Evolutionary conservation across 92 coral and sea anemone species (phyloP).

Genomic region (Parazoanthus swiftii): DNA sequence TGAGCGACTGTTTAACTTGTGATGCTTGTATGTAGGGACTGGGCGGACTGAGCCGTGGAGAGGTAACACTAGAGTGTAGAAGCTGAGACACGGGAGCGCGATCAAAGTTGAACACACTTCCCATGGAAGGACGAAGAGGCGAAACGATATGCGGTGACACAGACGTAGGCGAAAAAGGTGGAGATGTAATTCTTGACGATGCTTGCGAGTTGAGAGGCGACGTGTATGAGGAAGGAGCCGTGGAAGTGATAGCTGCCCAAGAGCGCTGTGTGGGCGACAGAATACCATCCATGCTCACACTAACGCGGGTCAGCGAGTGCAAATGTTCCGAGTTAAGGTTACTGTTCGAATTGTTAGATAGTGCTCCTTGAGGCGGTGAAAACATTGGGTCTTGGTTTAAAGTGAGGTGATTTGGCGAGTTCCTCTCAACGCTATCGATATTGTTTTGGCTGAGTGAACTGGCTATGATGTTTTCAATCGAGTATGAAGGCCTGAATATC

Average conservation of each 20-base stretch:
- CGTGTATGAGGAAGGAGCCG: conserved; percentile 58
- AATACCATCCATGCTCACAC: conserved; percentile 69
- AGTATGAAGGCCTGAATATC: conserved; percentile 42
- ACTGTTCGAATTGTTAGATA: conserved; percentile 66
- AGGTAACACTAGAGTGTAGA: conserved; percentile 78
- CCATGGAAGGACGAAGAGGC: conserved; percentile 79
- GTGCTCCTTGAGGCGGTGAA: conserved; percentile 75
- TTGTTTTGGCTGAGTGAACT: conserved; percentile 56
- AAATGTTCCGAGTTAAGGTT: conserved; percentile 76
- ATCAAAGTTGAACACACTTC: conserved; percentile 89
- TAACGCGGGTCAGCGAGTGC: conserved; percentile 56
- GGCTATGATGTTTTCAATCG: conserved; percentile 56
- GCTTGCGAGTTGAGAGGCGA: conserved; percentile 81
- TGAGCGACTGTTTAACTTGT: conserved; percentile 61
- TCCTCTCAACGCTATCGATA: conserved; percentile 49
- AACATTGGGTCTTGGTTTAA: conserved; percentile 87
- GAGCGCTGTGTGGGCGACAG: conserved; percentile 77
- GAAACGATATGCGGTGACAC: conserved; percentile 83
- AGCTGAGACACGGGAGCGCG: conserved; percentile 71
- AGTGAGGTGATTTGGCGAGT: conserved; percentile 57
- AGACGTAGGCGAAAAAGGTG: conserved; percentile 87
- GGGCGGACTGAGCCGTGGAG: conserved; percentile 89
- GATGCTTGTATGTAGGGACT: conserved; percentile 76
- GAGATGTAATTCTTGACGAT: conserved; percentile 76
- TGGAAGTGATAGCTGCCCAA: conserved; percentile 68